Evolutionary conservation across 2,113 vertebrate species (phyloP).

Genomic region (Echinops telfairi): DNA sequence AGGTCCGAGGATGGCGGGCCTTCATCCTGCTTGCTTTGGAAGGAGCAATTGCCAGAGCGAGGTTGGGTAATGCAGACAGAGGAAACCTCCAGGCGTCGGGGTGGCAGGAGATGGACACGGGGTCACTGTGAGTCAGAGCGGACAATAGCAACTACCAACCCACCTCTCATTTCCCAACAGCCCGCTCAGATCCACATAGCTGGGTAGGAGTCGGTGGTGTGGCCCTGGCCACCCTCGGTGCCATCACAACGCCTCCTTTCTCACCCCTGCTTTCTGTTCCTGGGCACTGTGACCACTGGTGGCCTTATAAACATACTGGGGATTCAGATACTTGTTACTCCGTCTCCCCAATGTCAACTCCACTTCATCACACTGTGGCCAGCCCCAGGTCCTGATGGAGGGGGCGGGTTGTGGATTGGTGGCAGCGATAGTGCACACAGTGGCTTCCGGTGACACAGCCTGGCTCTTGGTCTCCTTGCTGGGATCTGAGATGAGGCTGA

Average conservation of each 20-base stretch:
- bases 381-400: neutral
- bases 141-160: neutral
- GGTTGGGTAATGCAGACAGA: neutral
- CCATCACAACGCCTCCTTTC: fast-evolving
- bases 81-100: neutral
- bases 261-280: neutral
- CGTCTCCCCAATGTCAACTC: too few relatives aligned
- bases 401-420: neutral
- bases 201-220: neutral
- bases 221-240: neutral
- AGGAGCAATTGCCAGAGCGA: neutral
- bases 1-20: neutral
- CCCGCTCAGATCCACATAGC: neutral
- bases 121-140: neutral
- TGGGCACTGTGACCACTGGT: neutral
- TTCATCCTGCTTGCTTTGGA: neutral
- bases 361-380: too few relatives aligned
- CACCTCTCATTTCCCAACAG: neutral
- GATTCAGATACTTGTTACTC: neutral
- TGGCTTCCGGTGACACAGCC: neutral
- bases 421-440: neutral
- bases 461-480: neutral
- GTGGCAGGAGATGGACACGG: neutral
- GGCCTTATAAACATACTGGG: neutral
- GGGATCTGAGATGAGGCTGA: neutral